Percentiles rank a stretch among this genome's conserved stretches.
These are phyloP conservation scores for Scaptomyza tumidula DNA, from an alignment of 2,888 invertebrate species.

Conservation along the genomic window DNA sequence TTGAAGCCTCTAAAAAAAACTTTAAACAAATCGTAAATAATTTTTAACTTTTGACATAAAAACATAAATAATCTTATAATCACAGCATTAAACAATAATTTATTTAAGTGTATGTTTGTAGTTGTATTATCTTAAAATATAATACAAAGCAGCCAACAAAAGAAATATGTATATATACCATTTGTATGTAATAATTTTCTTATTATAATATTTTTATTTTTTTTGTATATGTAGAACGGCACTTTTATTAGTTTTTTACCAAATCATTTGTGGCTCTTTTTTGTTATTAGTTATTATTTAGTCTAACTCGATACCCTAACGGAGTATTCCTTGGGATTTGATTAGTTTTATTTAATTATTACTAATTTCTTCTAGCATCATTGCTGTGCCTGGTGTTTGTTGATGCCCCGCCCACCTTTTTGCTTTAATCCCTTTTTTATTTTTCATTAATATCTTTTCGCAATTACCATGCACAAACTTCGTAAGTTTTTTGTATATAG, in stretches of 20 bases:
- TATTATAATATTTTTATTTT: constrained; percentile 38
- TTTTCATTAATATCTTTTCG: neutral
- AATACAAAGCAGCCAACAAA: constrained; percentile 36
- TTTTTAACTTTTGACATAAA: constrained; percentile 29
- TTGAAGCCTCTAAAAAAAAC: constrained; percentile 47
- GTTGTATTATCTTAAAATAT: constrained; percentile 53
- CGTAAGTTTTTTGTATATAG: constrained; percentile 18
- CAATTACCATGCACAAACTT: constrained; percentile 1
- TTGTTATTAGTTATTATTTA: constrained; percentile 22
- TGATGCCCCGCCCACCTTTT: constrained; percentile 37
- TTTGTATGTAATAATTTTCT: constrained; percentile 34
- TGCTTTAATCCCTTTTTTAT: constrained; percentile 23
- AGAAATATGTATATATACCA: constrained; percentile 24
- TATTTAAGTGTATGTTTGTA: constrained; percentile 58
- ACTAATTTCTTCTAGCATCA: constrained; percentile 61
- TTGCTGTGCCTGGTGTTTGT: constrained; percentile 74
- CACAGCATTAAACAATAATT: constrained; percentile 30
- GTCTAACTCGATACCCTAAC: constrained; percentile 52
- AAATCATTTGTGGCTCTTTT: constrained; percentile 13
- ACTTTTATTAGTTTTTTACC: constrained; percentile 43
- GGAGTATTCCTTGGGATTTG: constrained; percentile 27
- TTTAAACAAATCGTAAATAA: constrained; percentile 41
- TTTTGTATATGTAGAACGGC: constrained; percentile 78
- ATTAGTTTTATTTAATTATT: constrained; percentile 36
- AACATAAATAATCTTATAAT: constrained; percentile 35